These are phyloP conservation scores for Watsonalla binaria DNA, from an alignment of 2,888 invertebrate species.

Conservation along the genomic window DNA sequence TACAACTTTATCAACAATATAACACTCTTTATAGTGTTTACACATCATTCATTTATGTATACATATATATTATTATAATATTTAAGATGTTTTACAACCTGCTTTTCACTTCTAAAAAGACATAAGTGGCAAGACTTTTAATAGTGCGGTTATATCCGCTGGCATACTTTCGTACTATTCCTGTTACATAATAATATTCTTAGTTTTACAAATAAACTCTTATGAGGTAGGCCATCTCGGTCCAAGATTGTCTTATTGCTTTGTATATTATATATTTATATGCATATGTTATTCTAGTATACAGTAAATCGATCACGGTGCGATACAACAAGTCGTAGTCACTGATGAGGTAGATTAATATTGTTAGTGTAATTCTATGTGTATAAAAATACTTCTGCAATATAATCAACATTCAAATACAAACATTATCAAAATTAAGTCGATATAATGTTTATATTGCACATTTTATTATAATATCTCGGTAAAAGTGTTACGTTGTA, in stretches of 20 bases:
- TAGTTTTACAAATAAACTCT: conserved; percentile 16
- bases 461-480: conserved; percentile 34
- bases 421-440: conserved; percentile 74
- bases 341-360: conserved; percentile 72
- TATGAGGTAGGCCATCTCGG: conserved; percentile 55
- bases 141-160: conserved; percentile 8
- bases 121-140: conserved; percentile 17
- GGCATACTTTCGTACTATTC: neutral
- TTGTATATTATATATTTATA: conserved; percentile 12
- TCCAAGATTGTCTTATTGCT: conserved; percentile 28
- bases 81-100: conserved; percentile 10
- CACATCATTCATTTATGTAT: conserved; percentile 36
- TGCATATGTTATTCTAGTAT: conserved; percentile 20
- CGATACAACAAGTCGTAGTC: conserved; percentile 33
- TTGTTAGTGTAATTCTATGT: conserved; percentile 63
- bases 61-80: conserved; percentile 14
- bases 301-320: conserved; percentile 13
- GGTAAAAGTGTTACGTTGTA: conserved; percentile 39
- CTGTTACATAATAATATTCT: conserved; percentile 14
- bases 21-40: conserved; percentile 49
- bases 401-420: conserved; percentile 76
- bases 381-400: conserved; percentile 78
- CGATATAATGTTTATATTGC: conserved; percentile 67
- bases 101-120: conserved; percentile 10
- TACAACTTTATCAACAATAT: conserved; percentile 64